These are phyloP conservation scores for Dasyurus viverrinus DNA, from an alignment of 2,113 vertebrate species.

Conservation along the genomic window DNA sequence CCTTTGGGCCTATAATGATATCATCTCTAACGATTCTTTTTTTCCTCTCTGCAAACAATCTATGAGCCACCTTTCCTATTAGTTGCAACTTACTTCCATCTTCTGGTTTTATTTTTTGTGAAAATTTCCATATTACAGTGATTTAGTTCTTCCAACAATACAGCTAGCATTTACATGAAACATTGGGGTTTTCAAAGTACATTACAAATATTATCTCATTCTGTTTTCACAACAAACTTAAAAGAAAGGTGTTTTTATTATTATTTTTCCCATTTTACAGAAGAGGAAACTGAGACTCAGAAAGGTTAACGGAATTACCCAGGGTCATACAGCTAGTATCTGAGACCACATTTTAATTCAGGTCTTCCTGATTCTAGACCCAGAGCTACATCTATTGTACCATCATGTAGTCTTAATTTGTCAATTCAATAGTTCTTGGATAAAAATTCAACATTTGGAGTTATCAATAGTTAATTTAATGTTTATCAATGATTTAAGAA, in stretches of 20 bases:
- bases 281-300: neutral
- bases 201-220: neutral
- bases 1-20: neutral
- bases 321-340: neutral
- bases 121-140: neutral
- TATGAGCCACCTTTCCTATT: neutral
- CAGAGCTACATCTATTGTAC: neutral
- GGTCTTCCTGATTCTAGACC: neutral
- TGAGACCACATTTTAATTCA: neutral
- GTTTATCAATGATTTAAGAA: neutral
- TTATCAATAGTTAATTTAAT: neutral
- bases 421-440: neutral
- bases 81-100: neutral
- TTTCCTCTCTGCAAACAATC: neutral
- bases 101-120: neutral
- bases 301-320: neutral
- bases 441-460: neutral
- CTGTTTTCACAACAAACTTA: neutral
- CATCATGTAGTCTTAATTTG: neutral
- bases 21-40: neutral
- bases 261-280: neutral
- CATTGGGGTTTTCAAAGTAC: neutral
- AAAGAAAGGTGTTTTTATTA: neutral
- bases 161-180: neutral
- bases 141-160: neutral